A percentile compares a stretch with the other conserved stretches of the same genome.
phyloP scores from a whole-genome alignment of 2,113 vertebrate species.

The Pipra filicauda region DNA sequence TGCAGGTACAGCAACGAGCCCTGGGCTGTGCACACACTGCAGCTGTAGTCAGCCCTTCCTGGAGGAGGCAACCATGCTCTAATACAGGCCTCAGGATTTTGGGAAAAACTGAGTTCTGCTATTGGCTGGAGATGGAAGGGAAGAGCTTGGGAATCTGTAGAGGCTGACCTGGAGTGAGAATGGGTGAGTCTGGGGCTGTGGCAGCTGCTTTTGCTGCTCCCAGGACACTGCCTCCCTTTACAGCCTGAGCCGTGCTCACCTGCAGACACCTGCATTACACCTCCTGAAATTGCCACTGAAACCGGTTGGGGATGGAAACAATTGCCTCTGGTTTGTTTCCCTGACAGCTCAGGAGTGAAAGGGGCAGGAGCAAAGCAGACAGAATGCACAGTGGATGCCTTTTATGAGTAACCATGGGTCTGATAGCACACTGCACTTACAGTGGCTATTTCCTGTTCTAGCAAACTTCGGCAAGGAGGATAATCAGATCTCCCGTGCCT shows the following conservation, averaged over 20 bases:
- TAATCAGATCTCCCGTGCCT: neutral
- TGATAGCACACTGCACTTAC: neutral
- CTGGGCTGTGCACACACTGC: neutral
- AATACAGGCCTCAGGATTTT: neutral
- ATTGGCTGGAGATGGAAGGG: neutral
- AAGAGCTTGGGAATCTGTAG: neutral
- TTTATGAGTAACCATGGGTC: neutral
- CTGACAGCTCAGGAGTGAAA: neutral
- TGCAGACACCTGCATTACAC: fast-evolving
- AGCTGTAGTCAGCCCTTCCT: neutral
- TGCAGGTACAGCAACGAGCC: neutral
- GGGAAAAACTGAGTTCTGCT: neutral
- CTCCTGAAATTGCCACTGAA: neutral
- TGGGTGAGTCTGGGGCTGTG: neutral
- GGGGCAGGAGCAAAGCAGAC: neutral
- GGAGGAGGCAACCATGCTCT: neutral
- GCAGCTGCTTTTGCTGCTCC: neutral
- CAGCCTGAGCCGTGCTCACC: neutral
- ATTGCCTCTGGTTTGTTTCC: neutral
- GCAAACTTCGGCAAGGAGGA: neutral
- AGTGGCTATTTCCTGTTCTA: neutral
- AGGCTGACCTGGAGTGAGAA: neutral
- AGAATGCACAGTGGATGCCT: neutral
- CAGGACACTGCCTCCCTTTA: neutral
- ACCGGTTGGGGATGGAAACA: neutral